Conservation (phyloP, 2,113 vertebrate genomes). For the Callocephalon fimbriatum region DNA sequence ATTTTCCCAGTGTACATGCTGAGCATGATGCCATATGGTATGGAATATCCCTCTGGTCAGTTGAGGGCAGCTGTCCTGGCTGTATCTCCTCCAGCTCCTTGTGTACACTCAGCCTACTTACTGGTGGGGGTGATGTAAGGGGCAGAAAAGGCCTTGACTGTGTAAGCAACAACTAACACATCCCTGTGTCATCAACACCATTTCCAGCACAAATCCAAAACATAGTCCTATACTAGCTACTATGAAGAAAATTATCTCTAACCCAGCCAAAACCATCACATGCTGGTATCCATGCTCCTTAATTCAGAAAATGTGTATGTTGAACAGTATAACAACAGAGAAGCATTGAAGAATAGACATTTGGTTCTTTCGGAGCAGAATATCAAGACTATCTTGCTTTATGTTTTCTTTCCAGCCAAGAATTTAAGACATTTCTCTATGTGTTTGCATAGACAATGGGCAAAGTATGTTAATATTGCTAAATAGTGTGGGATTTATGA, state of each 20-base stretch:
- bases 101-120: neutral
- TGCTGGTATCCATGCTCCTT: conserved; percentile 31
- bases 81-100: neutral
- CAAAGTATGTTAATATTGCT: neutral
- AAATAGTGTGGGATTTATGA: neutral
- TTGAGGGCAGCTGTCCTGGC: neutral
- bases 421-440: neutral
- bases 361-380: conserved; percentile 23
- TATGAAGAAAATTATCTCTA: neutral
- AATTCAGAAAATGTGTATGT: conserved; percentile 59
- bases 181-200: neutral
- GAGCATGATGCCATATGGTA: neutral
- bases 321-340: conserved; percentile 26
- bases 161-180: neutral
- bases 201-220: neutral
- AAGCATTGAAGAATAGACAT: conserved; percentile 25
- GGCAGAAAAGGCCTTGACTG: neutral
- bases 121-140: neutral
- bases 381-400: neutral
- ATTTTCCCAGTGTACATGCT: neutral
- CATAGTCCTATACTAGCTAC: neutral
- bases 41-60: neutral
- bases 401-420: neutral
- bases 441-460: neutral
- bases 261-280: neutral